A percentile compares a stretch with the other conserved stretches of the same genome.
phyloP scores from a whole-genome alignment of 2,888 invertebrate genomes.

The Dyspetes luteomarginatus region DNA sequence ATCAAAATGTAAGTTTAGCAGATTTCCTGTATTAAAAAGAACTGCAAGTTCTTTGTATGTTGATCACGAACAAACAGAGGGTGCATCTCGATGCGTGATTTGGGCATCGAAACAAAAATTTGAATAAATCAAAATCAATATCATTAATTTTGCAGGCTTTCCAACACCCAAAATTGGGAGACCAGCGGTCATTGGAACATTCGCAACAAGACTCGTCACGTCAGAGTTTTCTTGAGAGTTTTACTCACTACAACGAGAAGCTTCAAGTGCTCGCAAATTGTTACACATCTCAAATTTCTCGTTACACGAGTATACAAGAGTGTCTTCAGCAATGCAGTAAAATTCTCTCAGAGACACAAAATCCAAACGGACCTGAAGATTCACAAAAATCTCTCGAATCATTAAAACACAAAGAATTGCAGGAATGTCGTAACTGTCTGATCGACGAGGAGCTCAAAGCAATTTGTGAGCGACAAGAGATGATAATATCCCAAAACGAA shows the following conservation, averaged over 20 bases:
- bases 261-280: constrained; percentile 69
- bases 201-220: constrained; percentile 34
- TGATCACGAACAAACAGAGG: neutral
- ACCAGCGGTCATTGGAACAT: neutral
- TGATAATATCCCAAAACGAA: constrained; percentile 73
- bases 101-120: constrained; percentile 41
- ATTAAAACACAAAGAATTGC: constrained; percentile 61
- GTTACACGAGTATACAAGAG: constrained; percentile 71
- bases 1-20: constrained; percentile 15
- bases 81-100: neutral
- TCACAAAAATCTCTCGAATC: constrained; percentile 23
- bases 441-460: constrained; percentile 70
- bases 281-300: constrained; percentile 71
- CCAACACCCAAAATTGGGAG: constrained; percentile 34
- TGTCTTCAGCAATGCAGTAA: constrained; percentile 71
- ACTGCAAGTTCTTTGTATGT: neutral
- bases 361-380: neutral
- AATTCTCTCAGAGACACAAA: constrained; percentile 61
- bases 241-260: constrained; percentile 72
- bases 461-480: constrained; percentile 70
- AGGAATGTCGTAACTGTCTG: constrained; percentile 66
- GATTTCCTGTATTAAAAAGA: neutral
- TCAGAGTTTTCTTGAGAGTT: constrained; percentile 67
- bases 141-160: constrained; percentile 52
- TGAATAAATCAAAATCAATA: constrained; percentile 30